Evolutionary conservation across 92 coral and sea anemone genomes (phyloP), one percentile per base, ranked within the genome.

Genomic region (Zoanthus sansibaricus): DNA sequence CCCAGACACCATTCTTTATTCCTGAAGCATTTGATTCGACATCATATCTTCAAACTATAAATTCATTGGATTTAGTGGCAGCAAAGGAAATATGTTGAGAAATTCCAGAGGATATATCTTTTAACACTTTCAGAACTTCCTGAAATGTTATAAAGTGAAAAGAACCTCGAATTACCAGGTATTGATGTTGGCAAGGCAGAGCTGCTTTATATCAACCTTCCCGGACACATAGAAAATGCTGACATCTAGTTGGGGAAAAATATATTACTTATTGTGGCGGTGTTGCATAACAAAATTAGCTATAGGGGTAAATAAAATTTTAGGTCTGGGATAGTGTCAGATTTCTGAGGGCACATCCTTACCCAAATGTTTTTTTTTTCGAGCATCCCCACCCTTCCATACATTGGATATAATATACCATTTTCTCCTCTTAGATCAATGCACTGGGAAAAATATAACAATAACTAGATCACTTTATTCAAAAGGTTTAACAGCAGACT

Each of bases 11-110:
- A 13, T 88, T 79, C 80, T 88, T 88, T 88, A 66, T 70, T 30
- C 87, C 91, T 70, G 87, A 79, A 88, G 91, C 87, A 49, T 88
- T 88, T 67, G 20, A 88, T 45, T 79, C 82, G 13, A 56, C 59
- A 58, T 80, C 91, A 69, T 88, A 88, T 88, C 86, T 88, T 71
- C 91, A 88, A 70, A n/a, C 59, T 67, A 87, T 88, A 56, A 68
- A 69, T 55, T 59, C 20, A 59, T 59, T 59, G 67, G 67, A 59
- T 15, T 59, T 59, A 59, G 71, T 32, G 62, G 87, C 73, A 67
- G 91, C 80, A 70, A 79, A 80, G 71, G 91, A 88, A 52, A 59
- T 66, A 46, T 88, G 87, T 76, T 88, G 91, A 69, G 87, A 88
- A 37, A 54, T 55, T 58, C 86, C 82, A 6, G 69, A 79, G 67